Evolutionary conservation across 1,140 invertebrate genomes (phyloP), one percentile per base, ranked within the genome.

Genomic region (Cyclargus thomasi): DNA sequence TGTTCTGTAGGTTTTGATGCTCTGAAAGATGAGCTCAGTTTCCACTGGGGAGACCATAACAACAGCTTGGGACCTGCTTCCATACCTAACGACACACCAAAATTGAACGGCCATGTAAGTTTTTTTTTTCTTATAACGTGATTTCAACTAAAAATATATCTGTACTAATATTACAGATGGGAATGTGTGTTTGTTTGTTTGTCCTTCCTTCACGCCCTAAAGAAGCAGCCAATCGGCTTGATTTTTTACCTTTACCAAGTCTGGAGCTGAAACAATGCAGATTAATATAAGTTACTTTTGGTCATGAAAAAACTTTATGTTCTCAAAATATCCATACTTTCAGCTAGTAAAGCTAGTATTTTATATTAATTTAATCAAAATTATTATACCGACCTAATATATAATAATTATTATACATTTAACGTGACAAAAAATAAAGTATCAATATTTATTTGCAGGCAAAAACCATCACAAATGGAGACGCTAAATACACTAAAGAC

Each of bases 41-140:
- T 88, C 80, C 81, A 91, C 75, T 91, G 88, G 87, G 85, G 87
- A 14, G 88, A 90, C 39, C 88, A 88, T 71, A 84, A 87, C 72
- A 74, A 86, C 72, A 86, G 82, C 68, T 68, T 82, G 22, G 85
- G 83, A 0, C 86, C 81, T 1, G 77, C 68, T 23, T 81, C 78
- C n/a, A 73, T 81, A 59, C 85, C 76, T 21, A 71, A 72, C 62
- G 80, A 76, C 62, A 74, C 68, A 8, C 72, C 69, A 67, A 80
- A 76, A 67, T 63, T 85, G 64, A 91, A 91, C 63, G 83, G 88
- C 75, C 86, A 88, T 72, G 85, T 86, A 68, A 81, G 83, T 74
- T 65, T 29, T 23, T 65, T 29, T 23, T 29, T 29, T 29, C 29
- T 29, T 7, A 4, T 29, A 29, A 29, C 29, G 29, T 29, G 6